phyloP scores from a whole-genome alignment of 2,888 invertebrate genomes.

The Alloscopus bannaensis region DNA sequence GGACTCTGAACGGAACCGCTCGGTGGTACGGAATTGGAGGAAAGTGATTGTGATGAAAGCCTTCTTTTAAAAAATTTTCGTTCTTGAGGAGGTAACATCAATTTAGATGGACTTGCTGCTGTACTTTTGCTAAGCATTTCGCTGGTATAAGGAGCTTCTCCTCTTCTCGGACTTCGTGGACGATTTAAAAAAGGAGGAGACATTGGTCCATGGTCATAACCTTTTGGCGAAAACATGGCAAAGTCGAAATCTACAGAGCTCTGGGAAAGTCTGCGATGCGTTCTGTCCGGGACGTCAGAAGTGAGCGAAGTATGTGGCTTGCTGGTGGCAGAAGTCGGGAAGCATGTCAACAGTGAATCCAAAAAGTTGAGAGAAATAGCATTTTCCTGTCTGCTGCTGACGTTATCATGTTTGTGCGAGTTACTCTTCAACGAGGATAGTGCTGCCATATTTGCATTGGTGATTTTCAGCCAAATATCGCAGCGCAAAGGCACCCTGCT shows the following conservation, averaged over 20 bases:
- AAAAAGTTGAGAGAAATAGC: slow-evolving; percentile 50
- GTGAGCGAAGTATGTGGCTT: slow-evolving; percentile 2
- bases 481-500: slow-evolving; percentile 57
- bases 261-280: slow-evolving; percentile 58
- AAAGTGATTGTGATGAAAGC: slow-evolving; percentile 42
- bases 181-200: slow-evolving; percentile 52
- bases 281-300: background rate
- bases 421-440: slow-evolving; percentile 9
- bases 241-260: slow-evolving; percentile 62
- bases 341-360: slow-evolving; percentile 26
- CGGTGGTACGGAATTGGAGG: slow-evolving; percentile 4
- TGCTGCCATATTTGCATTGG: slow-evolving; percentile 30
- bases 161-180: slow-evolving; percentile 38
- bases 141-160: slow-evolving; percentile 12
- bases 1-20: slow-evolving; percentile 9
- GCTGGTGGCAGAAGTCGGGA: slow-evolving; percentile 28
- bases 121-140: slow-evolving; percentile 13
- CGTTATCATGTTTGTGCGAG: too few relatives aligned
- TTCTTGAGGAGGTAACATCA: slow-evolving; percentile 67
- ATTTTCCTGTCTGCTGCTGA: slow-evolving; percentile 48
- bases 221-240: slow-evolving; percentile 49
- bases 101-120: slow-evolving; percentile 41
- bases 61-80: slow-evolving; percentile 67
- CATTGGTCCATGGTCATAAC: slow-evolving; percentile 45
- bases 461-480: slow-evolving; percentile 68